A percentile compares a stretch with the other conserved stretches of the same genome.
Evolutionary conservation across 2,797 vertebrate species (phyloP).

Genomic region (Sebastolobus alascanus): DNA sequence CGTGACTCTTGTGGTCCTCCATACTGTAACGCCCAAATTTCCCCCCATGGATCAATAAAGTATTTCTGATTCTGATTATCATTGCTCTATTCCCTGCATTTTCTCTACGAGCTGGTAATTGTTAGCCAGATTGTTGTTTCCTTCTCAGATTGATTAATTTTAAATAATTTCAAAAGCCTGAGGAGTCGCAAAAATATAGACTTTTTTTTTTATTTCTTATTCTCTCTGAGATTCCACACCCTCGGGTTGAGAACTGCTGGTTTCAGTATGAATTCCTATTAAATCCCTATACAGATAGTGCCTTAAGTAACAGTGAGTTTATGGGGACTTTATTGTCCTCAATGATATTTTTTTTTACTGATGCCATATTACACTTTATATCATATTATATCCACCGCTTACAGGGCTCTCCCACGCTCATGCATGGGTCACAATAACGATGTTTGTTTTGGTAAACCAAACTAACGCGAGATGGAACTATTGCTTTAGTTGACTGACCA

Average conservation of each 20-base stretch:
- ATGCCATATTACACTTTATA: neutral
- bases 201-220: neutral
- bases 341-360: neutral
- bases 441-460: neutral
- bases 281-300: neutral
- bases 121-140: neutral
- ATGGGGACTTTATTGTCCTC: neutral
- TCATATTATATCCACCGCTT: neutral
- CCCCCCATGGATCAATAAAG: no score
- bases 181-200: neutral
- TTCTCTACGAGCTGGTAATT: neutral
- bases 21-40: no score
- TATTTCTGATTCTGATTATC: no score
- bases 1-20: no score
- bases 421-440: neutral
- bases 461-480: neutral
- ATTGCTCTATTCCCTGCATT: neutral
- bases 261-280: neutral
- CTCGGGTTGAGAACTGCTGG: neutral
- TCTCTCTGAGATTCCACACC: neutral
- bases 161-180: neutral
- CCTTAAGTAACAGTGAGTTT: neutral
- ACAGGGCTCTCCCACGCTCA: neutral
- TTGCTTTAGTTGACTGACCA: neutral
- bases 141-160: fast-evolving